Base-by-base conservation (phyloP, 1,140 invertebrate genomes). In the Nasonia vitripennis region DNA sequence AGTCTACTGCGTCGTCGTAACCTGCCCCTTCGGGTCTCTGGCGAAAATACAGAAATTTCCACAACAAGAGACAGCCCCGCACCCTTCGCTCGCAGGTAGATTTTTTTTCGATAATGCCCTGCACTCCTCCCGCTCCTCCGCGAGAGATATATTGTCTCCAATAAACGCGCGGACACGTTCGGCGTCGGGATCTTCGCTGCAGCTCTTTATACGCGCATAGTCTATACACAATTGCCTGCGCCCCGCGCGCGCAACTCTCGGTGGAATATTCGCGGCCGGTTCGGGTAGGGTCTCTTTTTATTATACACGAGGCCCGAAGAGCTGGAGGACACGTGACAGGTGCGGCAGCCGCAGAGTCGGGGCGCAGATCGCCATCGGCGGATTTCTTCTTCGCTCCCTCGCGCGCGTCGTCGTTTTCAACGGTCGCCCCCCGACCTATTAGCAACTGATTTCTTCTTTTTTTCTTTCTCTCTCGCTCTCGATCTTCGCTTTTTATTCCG, bases 11-110 rank as follows among this genome's bases (percentile, higher is more conserved):
- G 55, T 62, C 55, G 55, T 62, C 55, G 55, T n/a, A 62, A n/a
- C 55, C 55, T 62, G 55, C 55, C 34, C 34, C 34, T 37, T 0
- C 11, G 48, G 27, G 27, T n/a, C 55, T 62, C 84, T 77, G 81
- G 87, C 85, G 86, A 88, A 89, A 90, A 89, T 87, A 88, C 80
- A 74, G 86, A 87, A 90, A 92, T 92, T 91, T 91, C 90, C 89
- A 90, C 91, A 91, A 92, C 90, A 92, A 92, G 75, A 78, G 79
- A 51, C 34, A 37, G 78, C 74, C 48, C 81, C 5, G 27, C 70
- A 45, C 75, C 67, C 80, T 71, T 67, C 81, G 81, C 70, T 27
- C 34, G 55, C 55, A 23, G 7, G 73, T 12, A 23, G 41, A 45
- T 45, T 31, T 20, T 78, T 67, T 41, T 7, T 78, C 55, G 0